These are phyloP conservation scores for Chondrilla cf. caribensis DNA, from an alignment of 37 sponge, comb jelly and placozoan species.

Conservation along the genomic window DNA sequence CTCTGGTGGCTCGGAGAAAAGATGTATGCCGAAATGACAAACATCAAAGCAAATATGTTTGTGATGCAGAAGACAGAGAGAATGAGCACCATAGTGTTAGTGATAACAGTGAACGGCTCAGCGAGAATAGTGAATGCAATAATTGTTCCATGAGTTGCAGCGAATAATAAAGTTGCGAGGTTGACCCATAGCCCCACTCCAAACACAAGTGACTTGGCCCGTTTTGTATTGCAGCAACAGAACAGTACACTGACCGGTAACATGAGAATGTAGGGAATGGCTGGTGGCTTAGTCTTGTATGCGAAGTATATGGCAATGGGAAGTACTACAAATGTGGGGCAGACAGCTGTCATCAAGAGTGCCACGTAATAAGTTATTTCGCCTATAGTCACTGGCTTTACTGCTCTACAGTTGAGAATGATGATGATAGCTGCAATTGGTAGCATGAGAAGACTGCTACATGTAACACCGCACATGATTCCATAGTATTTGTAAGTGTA, in stretches of 20 bases:
- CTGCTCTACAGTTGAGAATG: too few relatives aligned
- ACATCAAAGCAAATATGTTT: background rate
- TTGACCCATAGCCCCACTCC: background rate
- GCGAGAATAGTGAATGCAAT: background rate
- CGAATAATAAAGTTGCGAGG: background rate
- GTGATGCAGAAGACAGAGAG: background rate
- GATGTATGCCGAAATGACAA: background rate
- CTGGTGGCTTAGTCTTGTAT: background rate
- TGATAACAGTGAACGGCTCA: background rate
- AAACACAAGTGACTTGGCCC: background rate
- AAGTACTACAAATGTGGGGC: background rate
- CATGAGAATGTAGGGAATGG: background rate
- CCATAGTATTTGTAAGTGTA: too few relatives aligned
- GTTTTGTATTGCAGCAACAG: background rate
- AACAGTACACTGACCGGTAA: background rate
- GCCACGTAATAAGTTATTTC: too few relatives aligned
- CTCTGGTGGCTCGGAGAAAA: background rate
- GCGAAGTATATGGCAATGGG: background rate
- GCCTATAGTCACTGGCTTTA: too few relatives aligned
- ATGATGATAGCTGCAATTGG: too few relatives aligned
- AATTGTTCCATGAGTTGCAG: background rate
- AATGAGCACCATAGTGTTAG: background rate
- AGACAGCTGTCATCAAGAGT: too few relatives aligned
- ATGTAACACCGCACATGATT: too few relatives aligned
- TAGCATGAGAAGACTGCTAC: too few relatives aligned